A percentile compares a stretch with the other conserved stretches of the same genome.
These are phyloP conservation scores for Carettochelys insculpta DNA, from an alignment of 2,113 vertebrate species.

Conservation along the genomic window DNA sequence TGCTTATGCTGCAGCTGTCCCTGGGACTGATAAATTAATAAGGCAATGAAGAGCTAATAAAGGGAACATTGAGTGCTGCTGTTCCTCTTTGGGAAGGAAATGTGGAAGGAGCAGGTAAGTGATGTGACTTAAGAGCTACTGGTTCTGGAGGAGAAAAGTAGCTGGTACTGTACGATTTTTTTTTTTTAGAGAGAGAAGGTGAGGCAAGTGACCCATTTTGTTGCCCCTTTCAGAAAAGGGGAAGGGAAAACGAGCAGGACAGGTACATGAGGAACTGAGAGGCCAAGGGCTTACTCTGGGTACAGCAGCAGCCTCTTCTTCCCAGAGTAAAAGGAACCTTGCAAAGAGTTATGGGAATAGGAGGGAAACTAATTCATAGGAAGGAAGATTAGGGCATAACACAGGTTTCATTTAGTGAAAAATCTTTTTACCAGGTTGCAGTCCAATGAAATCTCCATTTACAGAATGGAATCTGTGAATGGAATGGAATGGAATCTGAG, in stretches of 20 bases:
- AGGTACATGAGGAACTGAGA: not conserved
- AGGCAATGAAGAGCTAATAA: not conserved
- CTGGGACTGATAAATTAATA: not conserved
- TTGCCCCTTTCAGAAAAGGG: not conserved
- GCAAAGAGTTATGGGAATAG: not conserved
- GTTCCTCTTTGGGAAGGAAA: not conserved
- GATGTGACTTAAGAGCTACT: not conserved
- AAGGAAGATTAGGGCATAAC: not conserved
- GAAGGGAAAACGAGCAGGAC: not conserved
- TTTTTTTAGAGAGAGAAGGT: not conserved
- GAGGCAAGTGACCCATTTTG: not conserved
- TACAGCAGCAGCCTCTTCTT: not conserved
- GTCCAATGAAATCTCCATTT: not conserved
- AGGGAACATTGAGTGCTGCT: not conserved
- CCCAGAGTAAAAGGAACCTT: not conserved
- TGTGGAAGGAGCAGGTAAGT: not conserved
- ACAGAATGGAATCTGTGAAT: not conserved
- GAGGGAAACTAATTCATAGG: not conserved
- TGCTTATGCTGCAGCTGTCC: not conserved
- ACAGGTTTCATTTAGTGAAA: not conserved
- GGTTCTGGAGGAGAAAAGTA: not conserved
- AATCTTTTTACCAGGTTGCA: not conserved
- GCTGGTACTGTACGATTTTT: not conserved
- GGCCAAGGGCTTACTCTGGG: not conserved
- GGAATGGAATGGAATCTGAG: not conserved